Percentiles rank a stretch among this genome's conserved stretches.
phyloP scores from a whole-genome alignment of 2,888 invertebrate species.

The Scaptomyza flava region DNA sequence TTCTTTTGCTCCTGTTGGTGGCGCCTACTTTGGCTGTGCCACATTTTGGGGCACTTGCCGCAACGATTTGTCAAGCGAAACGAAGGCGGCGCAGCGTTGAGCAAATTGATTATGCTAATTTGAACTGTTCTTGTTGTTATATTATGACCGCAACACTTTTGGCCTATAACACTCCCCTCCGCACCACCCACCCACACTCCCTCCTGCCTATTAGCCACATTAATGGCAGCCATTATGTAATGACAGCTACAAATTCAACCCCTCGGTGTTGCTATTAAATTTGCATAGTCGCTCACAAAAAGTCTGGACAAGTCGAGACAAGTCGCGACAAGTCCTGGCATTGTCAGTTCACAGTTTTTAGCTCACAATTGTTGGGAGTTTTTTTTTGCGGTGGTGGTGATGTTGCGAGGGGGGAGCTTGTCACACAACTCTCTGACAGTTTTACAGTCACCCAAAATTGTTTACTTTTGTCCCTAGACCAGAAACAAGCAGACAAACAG shows the following conservation, averaged over 20 bases:
- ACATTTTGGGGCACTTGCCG: slow-evolving; percentile 63
- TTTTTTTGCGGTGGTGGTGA: slow-evolving; percentile 1
- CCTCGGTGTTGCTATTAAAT: slow-evolving; percentile 54
- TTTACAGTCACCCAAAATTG: slow-evolving; percentile 64
- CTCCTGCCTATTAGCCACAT: slow-evolving; percentile 51
- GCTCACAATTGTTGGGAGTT: slow-evolving; percentile 25
- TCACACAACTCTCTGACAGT: slow-evolving; percentile 74
- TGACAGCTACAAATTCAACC: slow-evolving; percentile 47
- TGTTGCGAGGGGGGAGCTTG: slow-evolving; percentile 31
- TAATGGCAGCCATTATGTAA: slow-evolving; percentile 74
- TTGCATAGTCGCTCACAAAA: slow-evolving; percentile 58
- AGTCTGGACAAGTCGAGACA: slow-evolving; percentile 47
- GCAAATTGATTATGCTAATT: slow-evolving; percentile 79
- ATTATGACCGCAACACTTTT: slow-evolving; percentile 57
- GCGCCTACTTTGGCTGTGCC: slow-evolving; percentile 14
- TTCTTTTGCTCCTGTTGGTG: background rate
- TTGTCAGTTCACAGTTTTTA: slow-evolving; percentile 38
- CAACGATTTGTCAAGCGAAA: slow-evolving; percentile 74
- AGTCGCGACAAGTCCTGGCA: slow-evolving; percentile 46
- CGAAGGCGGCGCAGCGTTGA: slow-evolving; percentile 57
- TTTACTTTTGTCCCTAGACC: slow-evolving; percentile 59
- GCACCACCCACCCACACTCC: background rate
- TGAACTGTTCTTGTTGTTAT: slow-evolving; percentile 16
- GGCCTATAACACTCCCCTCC: slow-evolving; percentile 9
- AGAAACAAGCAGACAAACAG: slow-evolving; percentile 23